Conservation (phyloP, 2,888 invertebrate species). For the Chaetoderma sp. region DNA sequence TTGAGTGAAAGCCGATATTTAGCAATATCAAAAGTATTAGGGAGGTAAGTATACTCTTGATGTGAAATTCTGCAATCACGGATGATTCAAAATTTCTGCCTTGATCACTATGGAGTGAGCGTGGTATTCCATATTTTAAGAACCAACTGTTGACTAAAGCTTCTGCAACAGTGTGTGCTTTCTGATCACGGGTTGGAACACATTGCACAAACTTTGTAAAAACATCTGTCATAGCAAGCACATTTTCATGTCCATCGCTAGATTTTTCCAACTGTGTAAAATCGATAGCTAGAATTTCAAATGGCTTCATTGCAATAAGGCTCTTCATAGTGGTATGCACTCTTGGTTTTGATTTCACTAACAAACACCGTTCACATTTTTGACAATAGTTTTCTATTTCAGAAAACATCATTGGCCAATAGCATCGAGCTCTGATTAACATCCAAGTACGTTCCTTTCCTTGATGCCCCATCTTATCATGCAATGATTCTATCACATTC, state of each 20-base stretch:
- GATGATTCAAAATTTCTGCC: constrained; percentile 10
- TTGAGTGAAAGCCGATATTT: no score
- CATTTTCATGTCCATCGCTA: constrained; percentile 9
- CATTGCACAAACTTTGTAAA: constrained; percentile 6
- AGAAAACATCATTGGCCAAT: constrained; percentile 17
- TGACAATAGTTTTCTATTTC: constrained; percentile 9
- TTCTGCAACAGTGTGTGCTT: constrained; percentile 8
- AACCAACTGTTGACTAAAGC: constrained; percentile 20
- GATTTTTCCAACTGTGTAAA: constrained; percentile 14
- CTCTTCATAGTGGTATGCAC: background rate
- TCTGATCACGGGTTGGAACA: constrained; percentile 11
- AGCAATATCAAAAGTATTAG: no score
- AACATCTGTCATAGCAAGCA: constrained; percentile 17
- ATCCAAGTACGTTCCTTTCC: constrained; percentile 12
- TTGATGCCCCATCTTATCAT: constrained; percentile 14
- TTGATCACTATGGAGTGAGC: constrained; percentile 8
- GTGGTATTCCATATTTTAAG: constrained; percentile 7
- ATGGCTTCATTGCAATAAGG: constrained; percentile 12
- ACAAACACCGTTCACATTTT: constrained; percentile 15
- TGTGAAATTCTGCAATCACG: constrained; percentile 13
- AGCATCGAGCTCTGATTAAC: constrained; percentile 11
- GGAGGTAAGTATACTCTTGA: no score
- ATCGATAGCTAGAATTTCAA: constrained; percentile 22
- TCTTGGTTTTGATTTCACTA: constrained; percentile 8
- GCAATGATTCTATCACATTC: background rate